Base-by-base conservation (phyloP, 2,797 vertebrate species). In the Denticeps clupeoides region DNA sequence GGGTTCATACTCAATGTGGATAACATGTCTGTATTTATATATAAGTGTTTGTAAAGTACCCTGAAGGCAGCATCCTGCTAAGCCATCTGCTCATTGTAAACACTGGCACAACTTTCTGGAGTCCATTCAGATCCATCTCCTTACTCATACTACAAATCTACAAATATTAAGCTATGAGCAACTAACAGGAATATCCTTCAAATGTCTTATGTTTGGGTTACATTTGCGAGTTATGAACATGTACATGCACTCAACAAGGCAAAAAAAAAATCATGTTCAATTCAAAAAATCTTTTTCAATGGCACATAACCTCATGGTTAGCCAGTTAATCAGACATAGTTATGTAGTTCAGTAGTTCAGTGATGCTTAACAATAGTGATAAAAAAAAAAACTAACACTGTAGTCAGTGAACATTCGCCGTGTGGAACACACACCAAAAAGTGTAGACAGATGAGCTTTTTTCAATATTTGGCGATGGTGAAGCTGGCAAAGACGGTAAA, bases 401-500 rank as follows among this genome's bases (percentile, higher is more conserved):
- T 38, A 9, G 19, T 38, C 18, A 38, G 35, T 38, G 35, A 21
- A 11, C 16, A 38, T 38, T 21, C 35, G 19, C 16, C 9, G 21
- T 16, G 16, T 38, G 18, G 9, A 38, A 21, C 38, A 9, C 21
- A 38, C 35, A 11, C 38, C 16, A 35, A 38, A 21, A 21, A 38
- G 19, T 4, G 18, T 21, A 21, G 35, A 10, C 11, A 16, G 38
- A 18, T 38, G 24, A 25, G 7, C 2, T 25, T 25, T 24, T 25
- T 24, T 25, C 35, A 38, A 38, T 38, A 38, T 38, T 38, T 38
- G 35, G 35, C 35, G 35, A 38, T 35, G 35, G 19, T 38, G 35
- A 38, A 18, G 18, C 35, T 38, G 35, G 35, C 35, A 38, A 38
- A 38, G 11, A 35, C 19, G 8, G 38, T 10, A 19, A 3, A 9